These are phyloP conservation scores for Cephus rjabovi DNA, from an alignment of 2,888 invertebrate species.

Conservation along the genomic window DNA sequence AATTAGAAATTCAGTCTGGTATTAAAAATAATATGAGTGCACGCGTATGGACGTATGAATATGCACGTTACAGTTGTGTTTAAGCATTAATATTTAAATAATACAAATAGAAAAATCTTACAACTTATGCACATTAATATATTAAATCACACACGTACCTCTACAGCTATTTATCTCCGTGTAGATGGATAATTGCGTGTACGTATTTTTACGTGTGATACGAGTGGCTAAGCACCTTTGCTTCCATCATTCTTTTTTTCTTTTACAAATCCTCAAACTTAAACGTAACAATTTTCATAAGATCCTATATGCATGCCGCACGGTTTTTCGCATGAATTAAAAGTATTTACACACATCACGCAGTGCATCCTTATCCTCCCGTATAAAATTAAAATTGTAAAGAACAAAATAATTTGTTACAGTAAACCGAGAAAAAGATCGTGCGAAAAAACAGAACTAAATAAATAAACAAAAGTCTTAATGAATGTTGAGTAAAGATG, in stretches of 20 bases:
- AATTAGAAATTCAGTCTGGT: constrained; percentile 38
- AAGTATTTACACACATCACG: not conserved
- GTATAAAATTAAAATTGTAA: not conserved
- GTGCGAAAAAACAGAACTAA: not conserved
- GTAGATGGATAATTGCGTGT: not conserved
- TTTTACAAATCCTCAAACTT: constrained; percentile 32
- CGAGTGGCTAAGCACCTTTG: constrained; percentile 20
- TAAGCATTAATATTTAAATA: constrained; percentile 28
- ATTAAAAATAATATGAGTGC: constrained; percentile 33
- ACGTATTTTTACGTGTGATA: not conserved
- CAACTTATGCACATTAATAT: constrained; percentile 28
- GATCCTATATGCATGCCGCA: not conserved
- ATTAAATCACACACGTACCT: constrained; percentile 37
- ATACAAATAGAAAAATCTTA: constrained; percentile 41
- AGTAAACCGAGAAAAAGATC: not conserved
- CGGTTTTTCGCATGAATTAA: not conserved
- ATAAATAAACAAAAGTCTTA: not conserved
- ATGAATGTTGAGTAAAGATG: too few species aligned
- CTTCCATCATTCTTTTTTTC: constrained; percentile 5
- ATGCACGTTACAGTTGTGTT: not conserved
- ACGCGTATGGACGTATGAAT: not conserved
- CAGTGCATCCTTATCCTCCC: not conserved
- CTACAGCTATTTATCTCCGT: constrained; percentile 27
- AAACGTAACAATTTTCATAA: constrained; percentile 21
- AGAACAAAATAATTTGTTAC: not conserved